A percentile compares a stretch with the other conserved stretches of the same genome.
Conservation (phyloP, 1,140 invertebrate species). For the Tetragonula clypearis region DNA sequence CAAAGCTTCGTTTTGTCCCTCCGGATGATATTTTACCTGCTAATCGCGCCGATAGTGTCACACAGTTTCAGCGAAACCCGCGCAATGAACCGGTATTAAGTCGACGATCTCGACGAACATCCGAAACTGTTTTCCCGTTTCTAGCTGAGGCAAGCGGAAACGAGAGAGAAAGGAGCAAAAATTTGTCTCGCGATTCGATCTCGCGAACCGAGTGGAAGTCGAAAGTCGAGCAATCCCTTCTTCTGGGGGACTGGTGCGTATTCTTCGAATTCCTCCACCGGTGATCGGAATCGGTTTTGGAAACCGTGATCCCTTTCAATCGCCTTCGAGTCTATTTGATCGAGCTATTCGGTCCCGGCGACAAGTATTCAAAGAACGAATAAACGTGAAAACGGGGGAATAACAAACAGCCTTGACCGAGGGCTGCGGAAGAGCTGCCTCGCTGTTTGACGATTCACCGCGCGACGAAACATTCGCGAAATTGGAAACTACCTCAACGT, state of each 20-base stretch:
- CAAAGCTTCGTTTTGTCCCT: neutral
- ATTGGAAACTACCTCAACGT: constrained; percentile 47
- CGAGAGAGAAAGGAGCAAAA: neutral
- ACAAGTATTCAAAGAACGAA: neutral
- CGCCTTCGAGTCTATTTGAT: neutral
- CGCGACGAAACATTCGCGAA: constrained; percentile 47
- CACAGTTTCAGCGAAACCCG: neutral
- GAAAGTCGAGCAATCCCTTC: too few species aligned
- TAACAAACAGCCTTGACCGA: constrained; percentile 21
- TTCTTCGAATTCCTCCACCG: neutral
- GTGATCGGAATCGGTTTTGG: neutral
- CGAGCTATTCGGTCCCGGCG: neutral
- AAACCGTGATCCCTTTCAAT: neutral
- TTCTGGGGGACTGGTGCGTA: too few species aligned
- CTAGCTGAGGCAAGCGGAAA: neutral
- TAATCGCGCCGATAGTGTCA: neutral
- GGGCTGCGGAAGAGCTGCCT: neutral
- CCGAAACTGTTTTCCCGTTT: neutral
- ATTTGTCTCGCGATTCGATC: too few species aligned
- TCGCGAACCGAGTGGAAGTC: too few species aligned
- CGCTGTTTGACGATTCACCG: constrained; percentile 39
- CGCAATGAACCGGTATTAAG: neutral
- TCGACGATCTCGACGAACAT: too few species aligned
- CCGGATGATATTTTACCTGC: constrained; percentile 7
- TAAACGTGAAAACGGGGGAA: neutral